Conservation (phyloP, 1,140 invertebrate genomes). For the Zaprionus taronus region DNA sequence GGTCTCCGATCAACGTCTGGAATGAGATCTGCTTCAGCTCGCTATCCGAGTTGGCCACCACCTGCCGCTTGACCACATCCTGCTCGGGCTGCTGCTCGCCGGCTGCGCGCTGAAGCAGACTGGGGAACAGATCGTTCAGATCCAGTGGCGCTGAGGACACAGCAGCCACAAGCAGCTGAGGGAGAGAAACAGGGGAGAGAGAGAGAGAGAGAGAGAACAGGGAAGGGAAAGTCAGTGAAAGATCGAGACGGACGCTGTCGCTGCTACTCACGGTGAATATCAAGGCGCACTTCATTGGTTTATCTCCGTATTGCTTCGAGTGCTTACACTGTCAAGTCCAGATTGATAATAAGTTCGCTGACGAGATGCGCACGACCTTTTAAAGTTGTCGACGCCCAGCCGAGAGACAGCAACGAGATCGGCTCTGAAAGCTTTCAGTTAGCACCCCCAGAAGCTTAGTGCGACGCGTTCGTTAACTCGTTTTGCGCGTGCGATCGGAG, state of each 20-base stretch:
- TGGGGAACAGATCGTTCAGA: constrained; percentile 53
- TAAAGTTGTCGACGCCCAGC: constrained; percentile 49
- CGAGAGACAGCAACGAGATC: too few species aligned
- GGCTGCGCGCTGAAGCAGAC: constrained; percentile 19
- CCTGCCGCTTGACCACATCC: constrained; percentile 72
- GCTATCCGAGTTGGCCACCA: constrained; percentile 58
- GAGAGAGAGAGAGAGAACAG: background rate
- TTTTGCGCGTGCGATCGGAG: constrained; percentile 42
- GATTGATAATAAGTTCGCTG: constrained; percentile 71
- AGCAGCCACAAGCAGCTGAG: constrained; percentile 44
- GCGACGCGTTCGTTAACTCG: constrained; percentile 39
- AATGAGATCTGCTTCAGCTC: constrained; percentile 75
- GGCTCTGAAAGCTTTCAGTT: constrained; percentile 65
- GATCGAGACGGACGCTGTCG: too few species aligned
- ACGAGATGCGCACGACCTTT: constrained; percentile 56
- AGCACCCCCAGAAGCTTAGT: constrained; percentile 53
- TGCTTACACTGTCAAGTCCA: constrained; percentile 63
- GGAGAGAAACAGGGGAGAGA: background rate
- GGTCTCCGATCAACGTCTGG: constrained; percentile 67
- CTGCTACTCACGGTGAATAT: constrained; percentile 68
- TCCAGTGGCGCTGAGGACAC: constrained; percentile 52
- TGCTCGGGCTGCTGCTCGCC: constrained; percentile 33
- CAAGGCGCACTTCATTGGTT: constrained; percentile 69
- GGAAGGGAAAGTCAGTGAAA: background rate
- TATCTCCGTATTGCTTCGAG: constrained; percentile 19